phyloP scores from a whole-genome alignment of 2,888 invertebrate species.

The Gryllus longicercus region DNA sequence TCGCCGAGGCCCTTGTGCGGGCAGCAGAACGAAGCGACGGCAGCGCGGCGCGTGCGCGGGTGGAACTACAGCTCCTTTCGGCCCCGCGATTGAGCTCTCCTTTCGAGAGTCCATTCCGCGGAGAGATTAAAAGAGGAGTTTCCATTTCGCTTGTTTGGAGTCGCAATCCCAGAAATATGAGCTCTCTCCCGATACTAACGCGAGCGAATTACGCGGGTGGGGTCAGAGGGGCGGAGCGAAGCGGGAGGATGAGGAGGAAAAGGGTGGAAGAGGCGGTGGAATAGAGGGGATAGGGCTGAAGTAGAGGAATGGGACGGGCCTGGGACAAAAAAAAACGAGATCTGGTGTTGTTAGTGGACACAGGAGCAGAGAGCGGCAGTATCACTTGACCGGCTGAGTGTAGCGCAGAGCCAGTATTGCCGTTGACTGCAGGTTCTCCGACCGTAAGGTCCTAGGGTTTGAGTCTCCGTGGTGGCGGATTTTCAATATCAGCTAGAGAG shows the following conservation, averaged over 20 bases:
- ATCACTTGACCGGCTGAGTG: too few relatives aligned
- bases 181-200: conserved; percentile 6
- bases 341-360: background rate
- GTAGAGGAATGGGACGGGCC: background rate
- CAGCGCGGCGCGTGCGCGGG: too few relatives aligned
- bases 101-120: too few relatives aligned
- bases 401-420: too few relatives aligned
- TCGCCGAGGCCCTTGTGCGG: too few relatives aligned
- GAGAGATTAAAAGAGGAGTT: background rate
- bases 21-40: too few relatives aligned
- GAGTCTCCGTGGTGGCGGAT: too few relatives aligned
- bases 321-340: background rate
- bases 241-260: background rate
- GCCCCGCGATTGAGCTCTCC: too few relatives aligned
- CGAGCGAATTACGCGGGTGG: background rate
- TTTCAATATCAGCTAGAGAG: too few relatives aligned
- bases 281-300: background rate
- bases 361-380: background rate
- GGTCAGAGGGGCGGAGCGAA: background rate
- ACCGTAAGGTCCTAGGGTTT: too few relatives aligned
- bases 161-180: conserved; percentile 17
- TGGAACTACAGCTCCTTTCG: too few relatives aligned
- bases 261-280: background rate
- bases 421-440: too few relatives aligned
- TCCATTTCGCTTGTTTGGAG: background rate